These are phyloP conservation scores for Phoenicopterus ruber DNA, from an alignment of 2,113 vertebrate genomes.

Conservation along the genomic window DNA sequence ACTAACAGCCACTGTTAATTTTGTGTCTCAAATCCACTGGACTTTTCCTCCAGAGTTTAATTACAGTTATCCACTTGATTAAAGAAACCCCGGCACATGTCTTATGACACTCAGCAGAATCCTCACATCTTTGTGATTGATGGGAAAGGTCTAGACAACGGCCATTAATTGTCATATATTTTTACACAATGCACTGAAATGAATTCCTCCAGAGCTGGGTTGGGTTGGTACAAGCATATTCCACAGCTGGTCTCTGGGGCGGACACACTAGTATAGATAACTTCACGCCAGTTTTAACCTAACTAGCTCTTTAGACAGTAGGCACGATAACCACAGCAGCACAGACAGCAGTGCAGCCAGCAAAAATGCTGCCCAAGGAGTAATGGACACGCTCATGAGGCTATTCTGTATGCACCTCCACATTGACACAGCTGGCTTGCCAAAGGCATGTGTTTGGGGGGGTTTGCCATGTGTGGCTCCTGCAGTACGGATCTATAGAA, in stretches of 20 bases:
- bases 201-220: background rate
- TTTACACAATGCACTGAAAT: background rate
- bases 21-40: background rate
- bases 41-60: slow-evolving; percentile 1
- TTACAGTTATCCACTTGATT: background rate
- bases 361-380: background rate
- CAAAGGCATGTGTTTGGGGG: background rate
- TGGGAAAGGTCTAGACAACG: background rate
- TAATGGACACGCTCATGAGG: background rate
- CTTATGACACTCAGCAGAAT: background rate
- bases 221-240: background rate
- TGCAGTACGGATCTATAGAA: background rate
- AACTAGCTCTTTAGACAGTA: background rate
- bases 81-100: background rate
- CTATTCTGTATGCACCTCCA: background rate
- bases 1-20: background rate
- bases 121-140: background rate
- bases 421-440: background rate
- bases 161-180: background rate
- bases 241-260: background rate
- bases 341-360: background rate
- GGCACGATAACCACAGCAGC: background rate
- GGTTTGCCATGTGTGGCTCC: background rate
- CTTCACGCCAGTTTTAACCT: background rate
- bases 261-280: background rate